A percentile compares a stretch with the other conserved stretches of the same genome.
phyloP scores from a whole-genome alignment of 1,140 invertebrate species.

The Halotydeus destructor region DNA sequence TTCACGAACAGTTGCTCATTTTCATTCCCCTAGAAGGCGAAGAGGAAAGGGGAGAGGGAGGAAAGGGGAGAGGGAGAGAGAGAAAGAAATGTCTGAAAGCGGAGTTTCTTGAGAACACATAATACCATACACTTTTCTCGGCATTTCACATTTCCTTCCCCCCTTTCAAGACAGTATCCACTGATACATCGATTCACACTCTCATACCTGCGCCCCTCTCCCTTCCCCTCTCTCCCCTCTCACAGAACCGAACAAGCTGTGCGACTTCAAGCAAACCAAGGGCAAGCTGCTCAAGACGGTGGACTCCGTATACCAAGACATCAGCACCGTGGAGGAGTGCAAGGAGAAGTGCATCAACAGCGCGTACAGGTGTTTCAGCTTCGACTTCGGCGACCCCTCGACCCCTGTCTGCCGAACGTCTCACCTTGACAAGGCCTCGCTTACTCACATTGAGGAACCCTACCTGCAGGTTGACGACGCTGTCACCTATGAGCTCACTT shows the following conservation, averaged over 20 bases:
- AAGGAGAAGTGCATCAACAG: constrained; percentile 67
- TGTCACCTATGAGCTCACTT: constrained; percentile 64
- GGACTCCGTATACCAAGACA: constrained; percentile 65
- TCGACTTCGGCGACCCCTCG: constrained; percentile 75
- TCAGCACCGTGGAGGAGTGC: constrained; percentile 55
- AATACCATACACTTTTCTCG: too few relatives aligned
- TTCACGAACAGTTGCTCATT: too few relatives aligned
- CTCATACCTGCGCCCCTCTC: background rate
- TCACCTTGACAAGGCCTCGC: constrained; percentile 65
- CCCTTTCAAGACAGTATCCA: too few relatives aligned
- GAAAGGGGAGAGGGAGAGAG: too few relatives aligned
- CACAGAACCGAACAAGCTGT: constrained; percentile 30
- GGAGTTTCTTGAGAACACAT: too few relatives aligned
- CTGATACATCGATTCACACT: background rate
- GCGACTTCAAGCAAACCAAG: constrained; percentile 69
- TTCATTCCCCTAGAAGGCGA: too few relatives aligned
- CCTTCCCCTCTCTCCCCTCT: constrained; percentile 16
- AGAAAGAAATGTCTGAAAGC: too few relatives aligned
- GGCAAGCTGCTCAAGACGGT: constrained; percentile 78
- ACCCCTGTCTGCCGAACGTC: constrained; percentile 75
- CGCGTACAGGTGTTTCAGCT: constrained; percentile 64
- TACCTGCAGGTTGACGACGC: constrained; percentile 67
- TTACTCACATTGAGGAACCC: constrained; percentile 62
- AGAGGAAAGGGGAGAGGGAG: too few relatives aligned
- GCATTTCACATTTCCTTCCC: too few relatives aligned